Evolutionary conservation across 2,113 vertebrate genomes (phyloP).

Genomic region (Nesogale talazaci): DNA sequence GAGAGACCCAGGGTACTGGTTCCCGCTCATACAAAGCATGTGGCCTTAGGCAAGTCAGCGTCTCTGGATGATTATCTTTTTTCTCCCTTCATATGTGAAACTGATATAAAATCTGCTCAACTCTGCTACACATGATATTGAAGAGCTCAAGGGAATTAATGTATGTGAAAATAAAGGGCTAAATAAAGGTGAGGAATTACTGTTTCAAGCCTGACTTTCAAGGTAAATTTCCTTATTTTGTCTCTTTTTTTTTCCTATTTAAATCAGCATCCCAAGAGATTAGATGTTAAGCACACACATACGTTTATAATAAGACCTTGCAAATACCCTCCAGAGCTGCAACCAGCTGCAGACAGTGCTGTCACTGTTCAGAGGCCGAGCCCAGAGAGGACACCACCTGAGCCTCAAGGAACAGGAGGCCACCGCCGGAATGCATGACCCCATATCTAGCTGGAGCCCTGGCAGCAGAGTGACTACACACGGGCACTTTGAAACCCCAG

Average conservation of each 20-base stretch:
- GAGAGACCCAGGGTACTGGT: not conserved
- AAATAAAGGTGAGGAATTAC: conserved; percentile 7
- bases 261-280: conserved; percentile 14
- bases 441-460: not conserved
- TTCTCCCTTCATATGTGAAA: not conserved
- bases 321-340: conserved; percentile 90
- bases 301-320: not conserved
- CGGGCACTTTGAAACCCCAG: too few species aligned
- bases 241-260: not conserved
- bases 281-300: not conserved
- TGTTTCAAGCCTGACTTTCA: conserved; percentile 46
- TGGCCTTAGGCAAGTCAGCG: not conserved
- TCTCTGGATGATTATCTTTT: not conserved
- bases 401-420: conserved; percentile 87
- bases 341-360: conserved; percentile 85
- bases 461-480: too few species aligned
- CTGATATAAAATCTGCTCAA: conserved; percentile 44
- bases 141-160: conserved; percentile 16
- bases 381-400: conserved; percentile 68
- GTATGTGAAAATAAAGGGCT: conserved; percentile 10
- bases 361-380: conserved; percentile 83
- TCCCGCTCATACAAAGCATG: not conserved
- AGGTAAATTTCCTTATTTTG: conserved; percentile 4
- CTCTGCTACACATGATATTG: not conserved
- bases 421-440: not conserved